Percentiles rank a stretch among this genome's conserved stretches.
phyloP scores from a whole-genome alignment of 2,797 vertebrate genomes.

The Crypturellus tataupa region DNA sequence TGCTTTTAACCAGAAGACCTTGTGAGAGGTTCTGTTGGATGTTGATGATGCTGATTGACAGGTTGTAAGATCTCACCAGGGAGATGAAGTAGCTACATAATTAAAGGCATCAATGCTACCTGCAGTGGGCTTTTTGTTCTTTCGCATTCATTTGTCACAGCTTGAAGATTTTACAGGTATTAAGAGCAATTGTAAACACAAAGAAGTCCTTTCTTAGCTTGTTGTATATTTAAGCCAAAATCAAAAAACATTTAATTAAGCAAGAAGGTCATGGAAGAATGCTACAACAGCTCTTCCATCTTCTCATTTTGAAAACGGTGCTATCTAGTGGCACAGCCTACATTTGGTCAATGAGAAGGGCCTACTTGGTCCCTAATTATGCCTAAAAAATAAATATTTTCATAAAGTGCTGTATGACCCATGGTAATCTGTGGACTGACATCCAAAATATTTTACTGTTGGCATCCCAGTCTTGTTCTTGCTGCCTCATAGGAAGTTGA shows the following conservation, averaged over 20 bases:
- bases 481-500: background rate
- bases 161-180: constrained; percentile 12
- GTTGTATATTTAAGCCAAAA: too few relatives aligned
- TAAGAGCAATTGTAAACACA: background rate
- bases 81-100: background rate
- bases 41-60: background rate
- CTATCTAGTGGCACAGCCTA: background rate
- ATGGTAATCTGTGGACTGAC: background rate
- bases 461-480: background rate
- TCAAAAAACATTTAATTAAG: too few relatives aligned
- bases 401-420: background rate
- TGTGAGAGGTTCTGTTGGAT: background rate
- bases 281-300: background rate
- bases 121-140: background rate
- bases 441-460: background rate
- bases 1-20: background rate
- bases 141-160: background rate
- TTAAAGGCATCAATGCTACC: constrained; percentile 2
- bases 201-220: background rate
- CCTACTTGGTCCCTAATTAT: background rate
- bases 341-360: background rate
- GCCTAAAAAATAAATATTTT: background rate
- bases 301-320: background rate
- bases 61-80: background rate
- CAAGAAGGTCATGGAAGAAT: background rate